These are phyloP conservation scores for Podilymbus podiceps DNA, from an alignment of 2,113 vertebrate species.

Conservation along the genomic window DNA sequence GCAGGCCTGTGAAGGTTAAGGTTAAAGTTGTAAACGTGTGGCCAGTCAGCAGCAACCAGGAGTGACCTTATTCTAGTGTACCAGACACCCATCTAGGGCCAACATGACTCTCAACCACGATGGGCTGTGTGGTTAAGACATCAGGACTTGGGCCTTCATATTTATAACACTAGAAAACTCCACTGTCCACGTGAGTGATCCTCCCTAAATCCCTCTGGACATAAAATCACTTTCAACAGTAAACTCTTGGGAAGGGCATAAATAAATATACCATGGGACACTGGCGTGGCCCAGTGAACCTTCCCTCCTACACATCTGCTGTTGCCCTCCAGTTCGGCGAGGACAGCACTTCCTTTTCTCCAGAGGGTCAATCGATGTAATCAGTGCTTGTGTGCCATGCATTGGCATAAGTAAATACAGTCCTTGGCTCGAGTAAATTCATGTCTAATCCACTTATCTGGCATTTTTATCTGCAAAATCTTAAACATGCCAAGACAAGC, in stretches of 20 bases:
- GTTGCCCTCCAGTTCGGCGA: rapidly evolving
- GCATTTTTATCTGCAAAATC: neutral
- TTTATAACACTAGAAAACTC: neutral
- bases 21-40: neutral
- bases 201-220: neutral
- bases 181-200: rapidly evolving
- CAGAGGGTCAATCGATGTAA: rapidly evolving
- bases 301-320: neutral
- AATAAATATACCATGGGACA: neutral
- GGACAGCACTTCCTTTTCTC: neutral
- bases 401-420: neutral
- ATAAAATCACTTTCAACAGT: too few species aligned
- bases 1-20: neutral
- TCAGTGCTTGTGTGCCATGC: neutral
- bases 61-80: neutral
- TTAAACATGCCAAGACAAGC: neutral
- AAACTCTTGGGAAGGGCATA: neutral
- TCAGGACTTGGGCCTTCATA: neutral
- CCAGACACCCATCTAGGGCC: neutral
- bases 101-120: neutral
- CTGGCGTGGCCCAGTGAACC: neutral
- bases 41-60: neutral
- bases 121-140: neutral
- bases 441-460: neutral
- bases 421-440: neutral